Evolutionary conservation across 2,797 vertebrate species (phyloP), one percentile per base, ranked within the genome.

Genomic region (Tiaroga cobitis): DNA sequence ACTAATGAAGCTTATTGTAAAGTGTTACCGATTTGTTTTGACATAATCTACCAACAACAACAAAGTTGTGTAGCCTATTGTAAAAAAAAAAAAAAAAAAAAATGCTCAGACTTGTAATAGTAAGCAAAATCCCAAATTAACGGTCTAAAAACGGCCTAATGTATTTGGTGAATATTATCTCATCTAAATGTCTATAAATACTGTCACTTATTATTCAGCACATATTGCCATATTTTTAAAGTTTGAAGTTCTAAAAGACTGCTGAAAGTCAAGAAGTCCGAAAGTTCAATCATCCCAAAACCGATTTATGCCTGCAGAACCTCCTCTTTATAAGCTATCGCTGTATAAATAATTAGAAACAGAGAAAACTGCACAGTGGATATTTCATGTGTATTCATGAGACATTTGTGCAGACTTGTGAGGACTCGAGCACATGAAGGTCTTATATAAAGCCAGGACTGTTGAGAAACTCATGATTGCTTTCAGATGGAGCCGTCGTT

Each of bases 401-500:
- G 51, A 41, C 26, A 37, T 56, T 16, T 56, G 74, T 37, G 32
- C 72, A 74, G 72, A 74, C 72, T 74, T 24, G 39, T 73, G 41
- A 18, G 70, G 70, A 68, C 49, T 56, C 5, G 54, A 32, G 19
- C 78, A 49, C 78, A 81, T 34, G 21, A 43, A 82, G 56, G 19
- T 63, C 70, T 82, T 43, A 63, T 63, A 63, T 82, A 82, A 82
- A 74, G 26, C 8, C 24, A 49, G 72, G 79, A 34, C 51, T 70
- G 68, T 80, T 61, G 9, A 61, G 82, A 69, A 78, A 59, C 79
- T 61, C 63, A 5, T 86, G 82, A 86, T 83, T 83, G 49, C 75
- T 83, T 83, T 86, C 84, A 88, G 84, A 86, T 85, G 83, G 63
- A 49, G 29, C 10, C 18, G 16, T 56, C 54, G 21, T 29, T 70